phyloP scores from a whole-genome alignment of 2,888 invertebrate genomes.

The Leistus spinibarbis region DNA sequence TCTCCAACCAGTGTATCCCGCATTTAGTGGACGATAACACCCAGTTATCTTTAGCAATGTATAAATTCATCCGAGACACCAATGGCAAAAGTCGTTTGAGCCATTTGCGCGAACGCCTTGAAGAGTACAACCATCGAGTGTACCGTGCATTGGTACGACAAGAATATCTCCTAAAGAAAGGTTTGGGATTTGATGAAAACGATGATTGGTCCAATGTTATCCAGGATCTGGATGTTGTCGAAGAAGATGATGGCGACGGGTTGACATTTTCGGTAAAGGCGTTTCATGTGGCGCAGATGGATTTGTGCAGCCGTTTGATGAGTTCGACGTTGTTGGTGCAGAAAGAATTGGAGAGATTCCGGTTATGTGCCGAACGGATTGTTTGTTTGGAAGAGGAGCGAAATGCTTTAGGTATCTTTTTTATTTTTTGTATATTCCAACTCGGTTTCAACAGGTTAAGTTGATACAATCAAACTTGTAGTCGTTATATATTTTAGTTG shows the following conservation, averaged over 20 bases:
- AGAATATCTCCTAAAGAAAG: conserved; percentile 18
- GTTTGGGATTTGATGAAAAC: conserved; percentile 15
- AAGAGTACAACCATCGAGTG: conserved; percentile 24
- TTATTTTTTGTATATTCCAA: neutral
- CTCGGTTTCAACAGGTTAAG: neutral
- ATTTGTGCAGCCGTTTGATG: conserved; percentile 14
- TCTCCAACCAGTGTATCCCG: conserved; percentile 17
- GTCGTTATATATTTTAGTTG: too few relatives aligned
- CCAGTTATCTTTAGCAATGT: conserved; percentile 19
- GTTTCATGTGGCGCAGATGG: conserved; percentile 12
- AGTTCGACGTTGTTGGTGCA: conserved; percentile 13
- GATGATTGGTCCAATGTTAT: neutral
- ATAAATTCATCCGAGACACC: conserved; percentile 31
- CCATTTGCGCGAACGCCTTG: conserved; percentile 10
- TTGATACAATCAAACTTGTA: too few relatives aligned
- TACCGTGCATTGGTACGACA: conserved; percentile 7
- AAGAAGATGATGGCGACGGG: neutral
- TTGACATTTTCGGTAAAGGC: conserved; percentile 3
- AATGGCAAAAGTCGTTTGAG: conserved; percentile 23
- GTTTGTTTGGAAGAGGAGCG: conserved; percentile 24
- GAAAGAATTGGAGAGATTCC: conserved; percentile 22
- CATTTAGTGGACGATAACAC: conserved; percentile 26
- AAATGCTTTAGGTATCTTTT: conserved; percentile 23
- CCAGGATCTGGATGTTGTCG: neutral
- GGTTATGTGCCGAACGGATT: conserved; percentile 14